Percentiles rank a stretch among this genome's conserved stretches.
Conservation (phyloP, 2,113 vertebrate species). For the Axis porcinus region DNA sequence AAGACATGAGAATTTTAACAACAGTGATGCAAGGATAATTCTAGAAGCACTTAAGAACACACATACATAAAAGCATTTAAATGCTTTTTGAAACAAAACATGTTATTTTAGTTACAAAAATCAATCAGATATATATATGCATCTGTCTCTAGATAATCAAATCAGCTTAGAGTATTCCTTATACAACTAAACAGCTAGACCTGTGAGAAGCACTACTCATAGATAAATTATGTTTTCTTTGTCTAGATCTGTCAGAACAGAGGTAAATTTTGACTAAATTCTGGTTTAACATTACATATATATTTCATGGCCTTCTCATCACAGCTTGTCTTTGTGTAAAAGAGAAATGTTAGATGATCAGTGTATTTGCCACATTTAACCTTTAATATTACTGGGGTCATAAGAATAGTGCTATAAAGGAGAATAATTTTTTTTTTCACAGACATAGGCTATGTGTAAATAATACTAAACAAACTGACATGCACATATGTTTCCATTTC, state of each 20-base stretch:
- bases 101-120: not conserved
- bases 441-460: not conserved
- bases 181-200: not conserved
- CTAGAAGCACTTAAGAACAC: not conserved
- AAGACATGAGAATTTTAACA: not conserved
- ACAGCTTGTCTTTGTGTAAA: not conserved
- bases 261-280: not conserved
- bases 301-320: not conserved
- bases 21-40: not conserved
- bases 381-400: not conserved
- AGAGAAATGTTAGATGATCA: not conserved
- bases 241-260: not conserved
- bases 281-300: not conserved
- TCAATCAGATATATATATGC: not conserved
- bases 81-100: not conserved
- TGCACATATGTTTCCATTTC: not conserved
- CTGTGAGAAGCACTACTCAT: not conserved
- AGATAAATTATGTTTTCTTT: not conserved
- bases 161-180: not conserved
- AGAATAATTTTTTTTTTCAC: not conserved
- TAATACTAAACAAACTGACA: not conserved
- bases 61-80: not conserved
- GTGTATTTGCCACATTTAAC: not conserved
- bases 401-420: not conserved
- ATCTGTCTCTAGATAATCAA: not conserved